phyloP scores from a whole-genome alignment of 30 jellyfish, hydroid and myxozoan genomes.

The Hydractinia echinata region DNA sequence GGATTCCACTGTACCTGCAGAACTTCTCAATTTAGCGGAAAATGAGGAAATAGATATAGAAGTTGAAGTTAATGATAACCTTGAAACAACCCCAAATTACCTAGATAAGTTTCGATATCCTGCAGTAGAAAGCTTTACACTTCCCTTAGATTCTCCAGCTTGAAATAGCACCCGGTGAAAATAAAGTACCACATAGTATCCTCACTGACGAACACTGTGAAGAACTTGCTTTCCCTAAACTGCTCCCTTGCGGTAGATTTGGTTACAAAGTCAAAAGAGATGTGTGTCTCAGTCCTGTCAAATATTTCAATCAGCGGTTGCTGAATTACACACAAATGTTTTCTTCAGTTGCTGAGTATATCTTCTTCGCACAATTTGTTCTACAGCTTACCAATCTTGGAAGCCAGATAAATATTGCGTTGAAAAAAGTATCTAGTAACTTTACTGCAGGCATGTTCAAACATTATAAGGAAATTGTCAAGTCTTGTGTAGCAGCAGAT shows the following conservation, averaged over 20 bases:
- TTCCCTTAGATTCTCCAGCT: background rate
- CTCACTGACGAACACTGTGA: slow-evolving; percentile 18
- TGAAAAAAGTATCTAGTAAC: background rate
- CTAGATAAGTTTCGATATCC: background rate
- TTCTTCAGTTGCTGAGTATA: background rate
- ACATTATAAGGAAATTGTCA: background rate
- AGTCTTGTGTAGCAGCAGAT: no score
- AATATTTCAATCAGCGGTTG: slow-evolving; percentile 22
- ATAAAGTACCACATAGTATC: background rate
- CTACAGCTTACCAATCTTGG: background rate
- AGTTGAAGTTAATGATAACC: background rate
- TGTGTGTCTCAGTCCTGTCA: background rate
- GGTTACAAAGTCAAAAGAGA: slow-evolving; percentile 24
- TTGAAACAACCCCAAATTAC: slow-evolving; percentile 6
- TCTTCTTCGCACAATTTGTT: background rate
- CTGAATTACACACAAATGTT: no score
- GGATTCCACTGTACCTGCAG: no score
- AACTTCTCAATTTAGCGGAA: no score
- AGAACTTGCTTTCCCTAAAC: slow-evolving; percentile 1
- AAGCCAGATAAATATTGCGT: background rate
- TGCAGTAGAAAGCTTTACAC: slow-evolving; percentile 7
- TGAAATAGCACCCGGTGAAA: no score
- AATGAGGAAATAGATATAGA: slow-evolving; percentile 11
- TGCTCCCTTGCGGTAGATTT: slow-evolving; percentile 16
- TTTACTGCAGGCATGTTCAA: slow-evolving; percentile 11